These are phyloP conservation scores for Orgyia antiqua DNA, from an alignment of 2,888 invertebrate species.

Conservation along the genomic window DNA sequence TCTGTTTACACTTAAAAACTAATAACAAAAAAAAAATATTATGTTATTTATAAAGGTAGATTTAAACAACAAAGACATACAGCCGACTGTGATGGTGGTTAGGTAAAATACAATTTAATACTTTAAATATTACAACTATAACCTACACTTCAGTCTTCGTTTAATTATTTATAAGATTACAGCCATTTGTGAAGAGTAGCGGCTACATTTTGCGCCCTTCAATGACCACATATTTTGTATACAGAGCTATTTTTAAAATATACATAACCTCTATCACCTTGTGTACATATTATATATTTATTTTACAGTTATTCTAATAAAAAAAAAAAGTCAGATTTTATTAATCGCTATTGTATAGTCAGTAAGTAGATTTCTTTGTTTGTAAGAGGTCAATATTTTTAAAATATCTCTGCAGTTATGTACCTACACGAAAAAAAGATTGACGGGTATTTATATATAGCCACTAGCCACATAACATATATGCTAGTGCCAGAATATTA, in stretches of 20 bases:
- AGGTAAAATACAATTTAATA: slow-evolving; percentile 54
- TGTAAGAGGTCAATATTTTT: too few species aligned
- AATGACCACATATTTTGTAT: slow-evolving; percentile 44
- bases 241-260: too few species aligned
- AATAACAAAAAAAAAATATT: slow-evolving; percentile 22
- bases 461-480: slow-evolving; percentile 1
- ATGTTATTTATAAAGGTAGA: slow-evolving; percentile 11
- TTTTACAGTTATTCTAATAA: too few species aligned
- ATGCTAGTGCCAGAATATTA: slow-evolving; percentile 7
- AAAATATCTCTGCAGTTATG: too few species aligned
- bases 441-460: slow-evolving; percentile 2
- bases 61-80: slow-evolving; percentile 42
- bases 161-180: slow-evolving; percentile 65
- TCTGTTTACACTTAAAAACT: slow-evolving; percentile 18
- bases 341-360: too few species aligned
- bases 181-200: slow-evolving; percentile 55
- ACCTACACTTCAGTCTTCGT: slow-evolving; percentile 74
- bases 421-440: slow-evolving; percentile 2
- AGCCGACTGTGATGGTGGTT: slow-evolving; percentile 51
- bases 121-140: slow-evolving; percentile 72
- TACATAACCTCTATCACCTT: too few species aligned
- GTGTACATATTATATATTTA: too few species aligned
- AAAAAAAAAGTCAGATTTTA: too few species aligned
- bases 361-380: too few species aligned
- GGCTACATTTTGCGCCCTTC: slow-evolving; percentile 42